phyloP scores from a whole-genome alignment of 2,797 vertebrate species.

The Trachops cirrhosus region DNA sequence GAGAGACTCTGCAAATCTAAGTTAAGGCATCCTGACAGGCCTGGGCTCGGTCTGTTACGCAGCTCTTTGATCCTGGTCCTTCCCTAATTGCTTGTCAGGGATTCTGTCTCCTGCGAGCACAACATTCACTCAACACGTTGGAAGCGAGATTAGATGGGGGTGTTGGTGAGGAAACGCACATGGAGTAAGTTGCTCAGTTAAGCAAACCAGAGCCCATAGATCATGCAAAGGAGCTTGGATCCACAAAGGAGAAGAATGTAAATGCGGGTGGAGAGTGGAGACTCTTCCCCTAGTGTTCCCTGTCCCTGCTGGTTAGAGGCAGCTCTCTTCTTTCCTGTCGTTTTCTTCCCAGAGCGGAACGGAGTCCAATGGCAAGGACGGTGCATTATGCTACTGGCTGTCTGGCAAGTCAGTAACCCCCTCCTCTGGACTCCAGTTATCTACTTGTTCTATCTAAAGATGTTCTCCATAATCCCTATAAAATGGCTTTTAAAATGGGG shows the following conservation, averaged over 20 bases:
- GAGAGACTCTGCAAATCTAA: neutral
- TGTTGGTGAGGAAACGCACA: neutral
- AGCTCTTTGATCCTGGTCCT: neutral
- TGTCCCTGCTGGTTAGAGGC: neutral
- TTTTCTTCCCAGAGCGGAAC: neutral
- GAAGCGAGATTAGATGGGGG: neutral
- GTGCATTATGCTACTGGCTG: neutral
- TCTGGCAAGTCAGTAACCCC: neutral
- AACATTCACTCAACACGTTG: neutral
- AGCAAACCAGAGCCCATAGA: slow-evolving; percentile 63
- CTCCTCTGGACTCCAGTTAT: neutral
- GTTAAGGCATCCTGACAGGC: neutral
- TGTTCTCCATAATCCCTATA: neutral
- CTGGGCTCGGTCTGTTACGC: neutral
- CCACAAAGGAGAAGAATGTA: slow-evolving; percentile 27
- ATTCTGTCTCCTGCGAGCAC: neutral
- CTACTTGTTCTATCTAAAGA: slow-evolving; percentile 5
- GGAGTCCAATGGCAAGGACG: neutral
- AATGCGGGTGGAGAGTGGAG: slow-evolving; percentile 41
- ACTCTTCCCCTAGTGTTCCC: slow-evolving; percentile 13
- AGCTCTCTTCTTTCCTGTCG: neutral
- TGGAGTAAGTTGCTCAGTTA: slow-evolving; percentile 64
- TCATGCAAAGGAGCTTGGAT: slow-evolving; percentile 9
- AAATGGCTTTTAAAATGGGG: neutral
- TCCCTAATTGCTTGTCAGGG: neutral